Evolutionary conservation across 2,113 vertebrate species (phyloP).

Genomic region (Forbesichthys papilliferus): DNA sequence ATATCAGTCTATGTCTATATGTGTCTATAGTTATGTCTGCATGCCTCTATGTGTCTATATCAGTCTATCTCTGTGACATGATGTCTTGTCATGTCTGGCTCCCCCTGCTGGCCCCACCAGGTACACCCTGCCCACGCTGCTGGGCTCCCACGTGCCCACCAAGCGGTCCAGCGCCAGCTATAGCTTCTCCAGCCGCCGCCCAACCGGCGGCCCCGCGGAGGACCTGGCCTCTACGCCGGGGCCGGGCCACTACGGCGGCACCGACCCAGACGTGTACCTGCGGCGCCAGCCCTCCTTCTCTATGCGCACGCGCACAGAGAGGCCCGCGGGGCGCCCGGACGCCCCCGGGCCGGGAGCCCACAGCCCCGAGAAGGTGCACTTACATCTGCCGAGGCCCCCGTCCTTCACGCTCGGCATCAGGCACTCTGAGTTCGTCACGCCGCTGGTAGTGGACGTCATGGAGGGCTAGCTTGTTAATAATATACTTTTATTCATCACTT

Average conservation of each 20-base stretch:
- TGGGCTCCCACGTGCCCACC: conserved; percentile 75
- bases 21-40: background rate
- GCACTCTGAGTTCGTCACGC: conserved; percentile 79
- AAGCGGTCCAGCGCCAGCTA: conserved; percentile 82
- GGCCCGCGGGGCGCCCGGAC: conserved; percentile 29
- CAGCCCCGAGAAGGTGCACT: conserved; percentile 77
- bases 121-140: conserved; percentile 82
- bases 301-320: conserved; percentile 79
- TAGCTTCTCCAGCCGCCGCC: conserved; percentile 67
- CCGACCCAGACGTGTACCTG: conserved; percentile 76
- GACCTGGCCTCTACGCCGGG: conserved; percentile 81
- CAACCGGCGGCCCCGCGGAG: conserved; percentile 60
- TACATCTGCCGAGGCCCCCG: conserved; percentile 72
- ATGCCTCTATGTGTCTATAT: background rate
- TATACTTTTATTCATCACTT: too few relatives aligned
- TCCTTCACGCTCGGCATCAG: conserved; percentile 82
- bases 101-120: conserved; percentile 30
- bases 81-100: background rate
- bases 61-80: too few relatives aligned
- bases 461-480: conserved; percentile 47
- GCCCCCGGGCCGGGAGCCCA: conserved; percentile 82
- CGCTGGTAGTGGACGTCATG: conserved; percentile 63
- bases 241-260: conserved; percentile 80
- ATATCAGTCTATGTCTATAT: background rate
- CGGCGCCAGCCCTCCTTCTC: conserved; percentile 82